These are phyloP conservation scores for Gallirallus australis DNA, from an alignment of 2,797 vertebrate species.

Conservation along the genomic window DNA sequence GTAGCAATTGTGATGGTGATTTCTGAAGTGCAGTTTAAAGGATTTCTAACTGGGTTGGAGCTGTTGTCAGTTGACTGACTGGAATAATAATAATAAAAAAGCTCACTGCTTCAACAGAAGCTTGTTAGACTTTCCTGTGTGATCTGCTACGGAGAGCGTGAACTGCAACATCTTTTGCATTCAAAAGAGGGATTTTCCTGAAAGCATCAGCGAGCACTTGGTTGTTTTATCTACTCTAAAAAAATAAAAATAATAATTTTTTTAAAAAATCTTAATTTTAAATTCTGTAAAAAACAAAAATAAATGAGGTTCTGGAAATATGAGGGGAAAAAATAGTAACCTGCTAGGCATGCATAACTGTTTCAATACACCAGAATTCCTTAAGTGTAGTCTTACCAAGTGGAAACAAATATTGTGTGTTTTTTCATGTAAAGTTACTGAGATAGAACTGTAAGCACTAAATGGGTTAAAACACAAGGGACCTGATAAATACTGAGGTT, in stretches of 20 bases:
- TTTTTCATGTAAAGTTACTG: neutral
- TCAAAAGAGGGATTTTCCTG: slow-evolving; percentile 81
- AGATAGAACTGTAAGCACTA: neutral
- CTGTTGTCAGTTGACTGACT: slow-evolving; percentile 64
- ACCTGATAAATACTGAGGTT: neutral
- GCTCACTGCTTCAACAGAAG: neutral
- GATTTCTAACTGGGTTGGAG: slow-evolving; percentile 59
- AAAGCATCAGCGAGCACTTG: slow-evolving; percentile 83
- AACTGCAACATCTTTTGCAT: slow-evolving; percentile 80
- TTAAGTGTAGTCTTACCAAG: neutral
- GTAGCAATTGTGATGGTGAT: slow-evolving; percentile 65
- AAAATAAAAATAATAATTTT: neutral
- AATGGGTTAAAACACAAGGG: slow-evolving; percentile 38
- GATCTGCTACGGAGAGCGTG: slow-evolving; percentile 71
- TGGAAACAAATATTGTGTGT: neutral
- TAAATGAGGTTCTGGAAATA: slow-evolving; percentile 12
- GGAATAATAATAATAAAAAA: slow-evolving; percentile 49
- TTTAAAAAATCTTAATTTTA: slow-evolving; percentile 4
- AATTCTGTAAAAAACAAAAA: slow-evolving; percentile 62
- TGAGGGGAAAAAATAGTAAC: neutral
- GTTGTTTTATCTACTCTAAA: slow-evolving; percentile 75
- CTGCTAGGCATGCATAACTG: neutral
- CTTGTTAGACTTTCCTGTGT: slow-evolving; percentile 75
- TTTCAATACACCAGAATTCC: neutral
- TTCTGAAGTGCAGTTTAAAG: slow-evolving; percentile 59